Evolutionary conservation across 1,140 invertebrate species (phyloP).

Genomic region (Tetranychus cinnabarinus): DNA sequence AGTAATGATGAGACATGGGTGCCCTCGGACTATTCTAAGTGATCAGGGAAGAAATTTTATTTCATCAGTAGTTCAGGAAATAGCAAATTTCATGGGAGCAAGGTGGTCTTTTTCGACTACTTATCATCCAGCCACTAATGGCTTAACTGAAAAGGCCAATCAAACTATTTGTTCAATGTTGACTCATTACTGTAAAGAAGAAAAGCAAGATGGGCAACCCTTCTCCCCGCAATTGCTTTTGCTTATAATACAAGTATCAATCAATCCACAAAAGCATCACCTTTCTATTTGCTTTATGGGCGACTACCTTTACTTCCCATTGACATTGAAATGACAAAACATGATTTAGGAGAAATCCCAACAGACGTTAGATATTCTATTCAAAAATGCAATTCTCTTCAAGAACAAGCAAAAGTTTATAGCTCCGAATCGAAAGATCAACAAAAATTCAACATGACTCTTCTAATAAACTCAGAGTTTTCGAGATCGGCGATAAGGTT

Average conservation of each 20-base stretch:
- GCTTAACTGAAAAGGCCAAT: not conserved
- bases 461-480: not conserved
- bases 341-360: not conserved
- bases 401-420: not conserved
- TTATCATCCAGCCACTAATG: not conserved
- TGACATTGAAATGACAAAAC: not conserved
- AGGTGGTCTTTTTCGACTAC: not conserved
- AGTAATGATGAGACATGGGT: not conserved
- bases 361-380: not conserved
- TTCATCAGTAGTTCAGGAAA: not conserved
- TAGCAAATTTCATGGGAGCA: not conserved
- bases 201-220: not conserved
- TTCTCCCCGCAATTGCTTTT: not conserved
- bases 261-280: too few relatives aligned
- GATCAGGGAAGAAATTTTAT: not conserved
- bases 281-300: not conserved
- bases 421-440: not conserved
- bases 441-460: not conserved
- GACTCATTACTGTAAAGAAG: too few relatives aligned
- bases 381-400: not conserved
- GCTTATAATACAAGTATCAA: not conserved
- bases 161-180: not conserved
- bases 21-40: not conserved
- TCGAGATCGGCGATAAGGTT: not conserved
- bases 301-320: not conserved